Conservation (phyloP, 2,888 invertebrate species). For the Lasioglossum oenotherae region DNA sequence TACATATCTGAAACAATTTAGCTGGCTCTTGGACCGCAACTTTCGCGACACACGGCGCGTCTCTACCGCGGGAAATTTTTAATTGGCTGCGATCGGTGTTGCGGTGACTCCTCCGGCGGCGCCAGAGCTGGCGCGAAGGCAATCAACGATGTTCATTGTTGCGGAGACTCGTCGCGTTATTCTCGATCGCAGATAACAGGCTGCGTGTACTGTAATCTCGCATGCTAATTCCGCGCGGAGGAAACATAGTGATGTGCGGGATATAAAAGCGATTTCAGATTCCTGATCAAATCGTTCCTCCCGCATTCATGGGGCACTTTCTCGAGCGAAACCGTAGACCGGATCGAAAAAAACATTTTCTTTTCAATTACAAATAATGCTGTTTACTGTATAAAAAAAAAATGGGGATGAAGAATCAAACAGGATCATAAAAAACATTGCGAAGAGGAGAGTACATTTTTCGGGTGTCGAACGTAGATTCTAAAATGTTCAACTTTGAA, state of each 20-base stretch:
- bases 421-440: too few species aligned
- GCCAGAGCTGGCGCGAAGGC: not conserved
- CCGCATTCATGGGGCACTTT: conserved; percentile 39
- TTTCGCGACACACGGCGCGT: not conserved
- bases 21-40: not conserved
- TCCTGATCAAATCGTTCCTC: conserved; percentile 22
- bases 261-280: not conserved
- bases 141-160: conserved; percentile 13
- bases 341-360: too few species aligned
- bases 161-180: not conserved
- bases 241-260: not conserved
- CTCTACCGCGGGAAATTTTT: conserved; percentile 4
- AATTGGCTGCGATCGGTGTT: not conserved
- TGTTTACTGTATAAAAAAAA: too few species aligned
- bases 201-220: not conserved
- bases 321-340: conserved; percentile 7
- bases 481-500: too few species aligned
- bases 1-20: not conserved
- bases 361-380: too few species aligned
- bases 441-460: too few species aligned
- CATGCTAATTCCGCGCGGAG: conserved; percentile 7
- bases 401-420: too few species aligned
- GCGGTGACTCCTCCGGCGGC: not conserved
- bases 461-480: too few species aligned
- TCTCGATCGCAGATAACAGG: conserved; percentile 7